Conservation (phyloP, 2,797 vertebrate genomes). For the Steatocranus sp. region DNA sequence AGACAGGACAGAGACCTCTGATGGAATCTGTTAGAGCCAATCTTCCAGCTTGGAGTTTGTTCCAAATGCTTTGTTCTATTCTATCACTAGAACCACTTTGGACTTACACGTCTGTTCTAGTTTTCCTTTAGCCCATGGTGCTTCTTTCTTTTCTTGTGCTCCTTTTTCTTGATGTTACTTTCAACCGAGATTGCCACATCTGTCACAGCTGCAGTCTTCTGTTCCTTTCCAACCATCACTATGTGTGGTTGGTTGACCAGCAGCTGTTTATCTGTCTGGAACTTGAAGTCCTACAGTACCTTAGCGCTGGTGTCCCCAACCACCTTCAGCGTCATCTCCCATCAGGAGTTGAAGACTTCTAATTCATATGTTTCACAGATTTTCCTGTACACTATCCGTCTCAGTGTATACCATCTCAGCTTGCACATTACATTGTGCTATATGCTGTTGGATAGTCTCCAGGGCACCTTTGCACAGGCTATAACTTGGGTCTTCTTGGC, state of each 20-base stretch:
- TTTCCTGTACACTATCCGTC: neutral
- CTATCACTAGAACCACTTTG: neutral
- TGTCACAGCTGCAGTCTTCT: neutral
- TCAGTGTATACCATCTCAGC: neutral
- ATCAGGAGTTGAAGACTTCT: neutral
- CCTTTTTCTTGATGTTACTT: neutral
- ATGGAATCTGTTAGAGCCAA: neutral
- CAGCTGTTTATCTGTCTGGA: neutral
- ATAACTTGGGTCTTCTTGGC: neutral
- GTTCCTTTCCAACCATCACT: neutral
- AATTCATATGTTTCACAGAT: neutral
- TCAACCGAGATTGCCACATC: neutral
- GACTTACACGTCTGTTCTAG: neutral
- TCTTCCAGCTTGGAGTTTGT: neutral
- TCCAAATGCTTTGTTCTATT: neutral
- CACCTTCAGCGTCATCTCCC: fast-evolving
- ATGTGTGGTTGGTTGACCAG: neutral
- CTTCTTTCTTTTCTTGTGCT: neutral
- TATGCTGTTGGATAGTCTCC: neutral
- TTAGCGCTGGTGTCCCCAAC: neutral
- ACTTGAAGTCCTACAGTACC: neutral
- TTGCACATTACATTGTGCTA: neutral
- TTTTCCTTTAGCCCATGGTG: neutral
- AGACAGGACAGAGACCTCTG: neutral
- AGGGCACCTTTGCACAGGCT: neutral